phyloP scores from a whole-genome alignment of 2,888 invertebrate species.

The Venusia cambrica region DNA sequence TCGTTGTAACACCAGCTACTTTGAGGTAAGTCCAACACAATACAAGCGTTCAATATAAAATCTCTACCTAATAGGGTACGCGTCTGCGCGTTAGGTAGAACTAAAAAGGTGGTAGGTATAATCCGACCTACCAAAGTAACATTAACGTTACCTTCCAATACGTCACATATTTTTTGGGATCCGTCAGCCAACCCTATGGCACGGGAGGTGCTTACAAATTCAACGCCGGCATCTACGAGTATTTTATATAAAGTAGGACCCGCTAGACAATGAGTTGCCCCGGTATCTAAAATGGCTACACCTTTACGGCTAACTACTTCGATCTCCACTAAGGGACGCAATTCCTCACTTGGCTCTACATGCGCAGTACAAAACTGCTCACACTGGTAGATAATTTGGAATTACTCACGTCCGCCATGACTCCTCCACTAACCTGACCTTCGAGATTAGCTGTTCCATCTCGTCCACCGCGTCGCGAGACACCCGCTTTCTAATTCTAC shows the following conservation, averaged over 20 bases:
- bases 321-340: too few species aligned
- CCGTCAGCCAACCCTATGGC: too few species aligned
- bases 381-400: neutral
- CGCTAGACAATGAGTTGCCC: slow-evolving; percentile 5
- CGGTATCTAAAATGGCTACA: slow-evolving; percentile 7
- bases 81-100: too few species aligned
- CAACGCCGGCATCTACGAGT: too few species aligned
- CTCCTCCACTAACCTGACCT: slow-evolving; percentile 2
- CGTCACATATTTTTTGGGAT: too few species aligned
- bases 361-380: neutral
- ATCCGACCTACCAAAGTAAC: too few species aligned
- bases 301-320: neutral
- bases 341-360: slow-evolving; percentile 3
- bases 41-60: slow-evolving; percentile 4
- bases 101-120: too few species aligned
- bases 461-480: slow-evolving; percentile 1
- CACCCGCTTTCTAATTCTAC: too few species aligned
- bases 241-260: too few species aligned
- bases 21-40: slow-evolving; percentile 7
- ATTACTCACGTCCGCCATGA: too few species aligned
- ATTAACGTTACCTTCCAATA: too few species aligned
- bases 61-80: slow-evolving; percentile 6
- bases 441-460: slow-evolving; percentile 1
- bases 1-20: neutral
- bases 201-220: too few species aligned